phyloP scores from a whole-genome alignment of 1,140 invertebrate genomes.

The Sminthurides bifidus region DNA sequence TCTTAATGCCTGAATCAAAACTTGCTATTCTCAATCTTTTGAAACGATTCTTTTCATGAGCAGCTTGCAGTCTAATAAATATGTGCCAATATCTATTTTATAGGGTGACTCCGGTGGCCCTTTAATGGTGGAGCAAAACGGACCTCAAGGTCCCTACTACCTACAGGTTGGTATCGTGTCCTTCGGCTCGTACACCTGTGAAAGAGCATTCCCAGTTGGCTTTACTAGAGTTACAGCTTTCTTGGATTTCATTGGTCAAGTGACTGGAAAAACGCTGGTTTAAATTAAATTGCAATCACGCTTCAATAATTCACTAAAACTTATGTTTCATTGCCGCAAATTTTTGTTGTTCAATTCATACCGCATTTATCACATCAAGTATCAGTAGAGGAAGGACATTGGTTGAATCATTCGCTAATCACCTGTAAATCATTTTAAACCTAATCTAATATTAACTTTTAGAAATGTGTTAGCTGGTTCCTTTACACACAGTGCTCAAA shows the following conservation, averaged over 20 bases:
- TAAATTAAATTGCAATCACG: neutral
- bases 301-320: neutral
- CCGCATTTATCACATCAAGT: neutral
- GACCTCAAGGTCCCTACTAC: constrained; percentile 9
- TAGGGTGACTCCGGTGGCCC: constrained; percentile 26
- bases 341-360: neutral
- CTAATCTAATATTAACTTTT: neutral
- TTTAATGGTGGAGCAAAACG: constrained; percentile 10
- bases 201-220: constrained; percentile 20
- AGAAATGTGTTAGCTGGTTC: too few relatives aligned
- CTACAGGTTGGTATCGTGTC: constrained; percentile 28
- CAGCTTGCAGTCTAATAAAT: neutral
- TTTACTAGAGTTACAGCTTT: constrained; percentile 27
- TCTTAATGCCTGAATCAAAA: neutral
- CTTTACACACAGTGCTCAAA: too few relatives aligned
- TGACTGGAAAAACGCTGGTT: constrained; percentile 6
- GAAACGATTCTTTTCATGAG: neutral
- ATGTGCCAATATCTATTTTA: neutral
- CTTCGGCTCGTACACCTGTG: constrained; percentile 25
- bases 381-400: neutral
- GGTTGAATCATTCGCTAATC: neutral
- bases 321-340: neutral
- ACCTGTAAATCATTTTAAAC: neutral
- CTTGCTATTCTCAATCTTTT: neutral
- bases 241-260: constrained; percentile 16